These are phyloP conservation scores for Drosophila borborema DNA, from an alignment of 2,888 invertebrate species.

Conservation along the genomic window DNA sequence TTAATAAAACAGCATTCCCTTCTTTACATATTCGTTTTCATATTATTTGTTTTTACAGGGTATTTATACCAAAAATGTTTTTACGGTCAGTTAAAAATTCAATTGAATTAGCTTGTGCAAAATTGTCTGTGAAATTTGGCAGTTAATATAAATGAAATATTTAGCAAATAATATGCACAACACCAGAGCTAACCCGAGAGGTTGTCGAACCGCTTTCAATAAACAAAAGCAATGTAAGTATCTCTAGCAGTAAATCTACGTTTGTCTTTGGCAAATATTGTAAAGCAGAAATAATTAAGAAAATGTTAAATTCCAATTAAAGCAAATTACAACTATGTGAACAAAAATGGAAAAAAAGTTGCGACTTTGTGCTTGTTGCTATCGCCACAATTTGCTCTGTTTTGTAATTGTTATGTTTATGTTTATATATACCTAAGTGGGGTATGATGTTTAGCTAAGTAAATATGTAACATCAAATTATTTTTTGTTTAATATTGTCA, in stretches of 20 bases:
- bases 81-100: slow-evolving; percentile 20
- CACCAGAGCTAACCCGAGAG: slow-evolving; percentile 2
- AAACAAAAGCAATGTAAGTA: background rate
- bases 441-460: background rate
- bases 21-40: no score
- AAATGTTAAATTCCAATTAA: slow-evolving; percentile 19
- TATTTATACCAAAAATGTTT: slow-evolving; percentile 12
- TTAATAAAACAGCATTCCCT: no score
- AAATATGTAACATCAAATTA: background rate
- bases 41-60: slow-evolving; percentile 3
- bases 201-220: no score
- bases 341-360: background rate
- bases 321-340: background rate
- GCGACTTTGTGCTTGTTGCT: slow-evolving; percentile 12
- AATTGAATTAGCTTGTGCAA: slow-evolving; percentile 23
- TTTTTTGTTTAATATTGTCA: background rate
- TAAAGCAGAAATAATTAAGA: background rate
- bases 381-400: slow-evolving; percentile 28
- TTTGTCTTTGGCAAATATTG: background rate
- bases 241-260: background rate
- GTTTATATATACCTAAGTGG: background rate
- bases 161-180: slow-evolving; percentile 50
- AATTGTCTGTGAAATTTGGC: slow-evolving; percentile 50
- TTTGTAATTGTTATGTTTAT: slow-evolving; percentile 24
- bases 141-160: slow-evolving; percentile 59